These are phyloP conservation scores for Caenorhabditis sinica DNA, from an alignment of 2,888 invertebrate genomes.

Conservation along the genomic window DNA sequence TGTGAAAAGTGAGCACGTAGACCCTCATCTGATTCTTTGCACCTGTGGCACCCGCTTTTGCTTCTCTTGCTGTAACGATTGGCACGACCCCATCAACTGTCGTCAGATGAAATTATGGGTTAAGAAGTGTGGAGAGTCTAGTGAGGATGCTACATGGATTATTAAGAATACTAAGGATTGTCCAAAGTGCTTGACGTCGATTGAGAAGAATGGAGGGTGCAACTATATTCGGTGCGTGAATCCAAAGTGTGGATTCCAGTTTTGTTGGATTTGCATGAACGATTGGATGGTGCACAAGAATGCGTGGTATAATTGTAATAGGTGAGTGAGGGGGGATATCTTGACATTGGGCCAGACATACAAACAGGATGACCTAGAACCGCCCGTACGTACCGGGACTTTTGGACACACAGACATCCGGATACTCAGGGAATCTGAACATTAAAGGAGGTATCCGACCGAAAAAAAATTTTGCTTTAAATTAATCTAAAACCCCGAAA, in stretches of 20 bases:
- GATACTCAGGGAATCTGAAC: too few relatives aligned
- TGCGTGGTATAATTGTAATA: slow-evolving; percentile 93
- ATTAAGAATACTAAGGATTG: slow-evolving; percentile 99
- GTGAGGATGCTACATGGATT: slow-evolving; percentile 99
- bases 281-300: slow-evolving; percentile 99
- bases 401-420: too few relatives aligned
- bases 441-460: too few relatives aligned
- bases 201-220: slow-evolving; percentile 93
- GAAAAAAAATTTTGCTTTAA: too few relatives aligned
- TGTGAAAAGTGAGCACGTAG: slow-evolving; percentile 85
- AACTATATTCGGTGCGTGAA: slow-evolving; percentile 99
- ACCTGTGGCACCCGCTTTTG: slow-evolving; percentile 95
- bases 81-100: slow-evolving; percentile 98
- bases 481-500: too few relatives aligned
- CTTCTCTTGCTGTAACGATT: slow-evolving; percentile 87
- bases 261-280: slow-evolving; percentile 99
- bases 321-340: slow-evolving; percentile 84
- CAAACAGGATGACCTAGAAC: too few relatives aligned
- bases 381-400: too few relatives aligned
- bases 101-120: slow-evolving; percentile 95
- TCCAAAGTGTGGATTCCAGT: slow-evolving; percentile 97
- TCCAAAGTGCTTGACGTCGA: slow-evolving; percentile 92
- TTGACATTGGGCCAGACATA: too few relatives aligned
- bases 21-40: slow-evolving; percentile 88
- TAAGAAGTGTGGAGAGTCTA: slow-evolving; percentile 99